Percentiles rank a stretch among this genome's conserved stretches.
phyloP scores from a whole-genome alignment of 2,797 vertebrate species.

The Danio tinwini region DNA sequence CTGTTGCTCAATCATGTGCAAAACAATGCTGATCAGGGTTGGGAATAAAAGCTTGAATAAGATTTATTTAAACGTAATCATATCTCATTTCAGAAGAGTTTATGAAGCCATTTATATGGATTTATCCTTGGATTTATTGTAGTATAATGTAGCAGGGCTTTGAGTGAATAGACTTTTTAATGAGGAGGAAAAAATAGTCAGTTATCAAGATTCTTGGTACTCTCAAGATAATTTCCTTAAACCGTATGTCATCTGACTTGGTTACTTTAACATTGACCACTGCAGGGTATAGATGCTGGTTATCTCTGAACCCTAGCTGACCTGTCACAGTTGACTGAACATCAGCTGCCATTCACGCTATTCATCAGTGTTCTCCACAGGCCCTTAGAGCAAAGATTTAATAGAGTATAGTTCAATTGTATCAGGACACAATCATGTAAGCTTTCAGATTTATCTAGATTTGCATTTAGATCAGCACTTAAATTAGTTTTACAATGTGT shows the following conservation, averaged over 20 bases:
- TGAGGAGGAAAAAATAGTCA: not conserved
- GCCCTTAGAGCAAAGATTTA: not conserved
- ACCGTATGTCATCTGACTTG: not conserved
- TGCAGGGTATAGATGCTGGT: not conserved
- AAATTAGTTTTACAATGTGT: no score
- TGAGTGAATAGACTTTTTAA: no score
- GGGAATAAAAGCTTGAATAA: no score
- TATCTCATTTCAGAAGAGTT: no score
- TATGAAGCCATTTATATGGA: no score
- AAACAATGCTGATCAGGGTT: no score
- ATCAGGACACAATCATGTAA: not conserved
- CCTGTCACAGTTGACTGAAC: not conserved
- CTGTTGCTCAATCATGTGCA: no score
- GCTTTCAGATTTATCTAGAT: not conserved
- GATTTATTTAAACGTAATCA: no score
- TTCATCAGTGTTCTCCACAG: not conserved
- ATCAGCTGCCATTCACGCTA: not conserved
- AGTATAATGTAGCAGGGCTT: no score
- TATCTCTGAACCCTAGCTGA: not conserved
- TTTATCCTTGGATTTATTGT: no score
- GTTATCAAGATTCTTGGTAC: not conserved
- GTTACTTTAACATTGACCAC: not conserved
- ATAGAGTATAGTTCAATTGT: not conserved
- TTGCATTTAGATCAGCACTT: no score
- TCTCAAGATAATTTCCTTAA: not conserved